Percentiles rank a stretch among this genome's conserved stretches.
Evolutionary conservation across 37 sponge, comb jelly and placozoan species (phyloP).

Genomic region (Hexactinellida sp.): DNA sequence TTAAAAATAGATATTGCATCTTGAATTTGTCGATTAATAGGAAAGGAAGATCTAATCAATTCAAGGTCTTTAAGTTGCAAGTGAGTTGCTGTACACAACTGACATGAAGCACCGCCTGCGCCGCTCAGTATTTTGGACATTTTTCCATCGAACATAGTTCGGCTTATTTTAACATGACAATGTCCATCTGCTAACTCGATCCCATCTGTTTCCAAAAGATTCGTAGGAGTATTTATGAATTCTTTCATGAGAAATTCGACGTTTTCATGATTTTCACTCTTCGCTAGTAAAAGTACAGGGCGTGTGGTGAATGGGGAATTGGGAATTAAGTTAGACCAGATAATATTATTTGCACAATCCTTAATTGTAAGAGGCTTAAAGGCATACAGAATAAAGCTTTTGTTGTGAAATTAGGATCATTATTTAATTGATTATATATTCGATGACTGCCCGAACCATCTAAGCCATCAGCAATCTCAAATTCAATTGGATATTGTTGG

Average conservation of each 20-base stretch:
- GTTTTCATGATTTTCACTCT: background rate
- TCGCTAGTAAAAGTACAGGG: background rate
- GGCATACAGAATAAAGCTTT: background rate
- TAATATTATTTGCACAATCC: background rate
- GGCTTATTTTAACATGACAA: background rate
- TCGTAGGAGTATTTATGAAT: background rate
- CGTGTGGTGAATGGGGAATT: background rate
- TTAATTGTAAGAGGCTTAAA: slow-evolving; percentile 3
- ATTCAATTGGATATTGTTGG: background rate
- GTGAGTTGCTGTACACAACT: background rate
- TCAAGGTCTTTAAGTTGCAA: background rate
- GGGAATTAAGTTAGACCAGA: background rate
- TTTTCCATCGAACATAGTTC: slow-evolving; percentile 5
- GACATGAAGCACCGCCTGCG: background rate
- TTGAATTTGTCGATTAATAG: background rate
- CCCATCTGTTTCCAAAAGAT: background rate
- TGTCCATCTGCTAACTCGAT: background rate
- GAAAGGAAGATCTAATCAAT: background rate
- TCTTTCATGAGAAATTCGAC: background rate
- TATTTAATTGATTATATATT: background rate
- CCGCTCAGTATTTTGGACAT: slow-evolving; percentile 12
- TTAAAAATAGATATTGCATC: background rate
- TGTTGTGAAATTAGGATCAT: background rate
- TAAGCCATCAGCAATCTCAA: background rate
- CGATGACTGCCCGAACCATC: slow-evolving; percentile 1